phyloP scores from a whole-genome alignment of 2,797 vertebrate genomes.

The Pseudochirops corinnae region DNA sequence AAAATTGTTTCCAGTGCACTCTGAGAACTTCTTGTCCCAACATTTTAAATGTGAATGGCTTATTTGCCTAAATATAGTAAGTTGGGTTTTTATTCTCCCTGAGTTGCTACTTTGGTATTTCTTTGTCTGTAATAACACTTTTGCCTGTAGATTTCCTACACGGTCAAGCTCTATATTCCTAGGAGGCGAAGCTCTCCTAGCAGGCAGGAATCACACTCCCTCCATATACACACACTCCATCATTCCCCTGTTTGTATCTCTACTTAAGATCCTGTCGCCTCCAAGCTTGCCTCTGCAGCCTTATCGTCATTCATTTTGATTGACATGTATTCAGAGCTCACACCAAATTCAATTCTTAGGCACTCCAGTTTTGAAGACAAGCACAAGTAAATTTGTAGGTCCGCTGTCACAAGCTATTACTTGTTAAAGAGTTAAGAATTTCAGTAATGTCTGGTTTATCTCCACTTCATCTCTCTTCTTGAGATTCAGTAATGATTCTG shows the following conservation, averaged over 20 bases:
- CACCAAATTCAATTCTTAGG: neutral
- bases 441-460: neutral
- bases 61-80: neutral
- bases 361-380: neutral
- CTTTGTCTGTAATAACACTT: neutral
- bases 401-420: neutral
- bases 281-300: neutral
- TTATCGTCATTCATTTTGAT: neutral
- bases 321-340: neutral
- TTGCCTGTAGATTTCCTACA: neutral
- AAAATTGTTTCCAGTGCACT: neutral
- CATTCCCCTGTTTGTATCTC: neutral
- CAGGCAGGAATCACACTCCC: conserved; percentile 4
- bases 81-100: neutral
- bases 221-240: neutral
- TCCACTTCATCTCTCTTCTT: neutral
- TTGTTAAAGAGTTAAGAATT: neutral
- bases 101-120: neutral
- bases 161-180: neutral
- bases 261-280: neutral
- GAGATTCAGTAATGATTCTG: neutral
- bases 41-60: conserved; percentile 21
- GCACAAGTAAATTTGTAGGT: neutral
- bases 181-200: neutral
- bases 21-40: conserved; percentile 7